These are phyloP conservation scores for Drosophila falleni DNA, from an alignment of 2,888 invertebrate species.

Conservation along the genomic window DNA sequence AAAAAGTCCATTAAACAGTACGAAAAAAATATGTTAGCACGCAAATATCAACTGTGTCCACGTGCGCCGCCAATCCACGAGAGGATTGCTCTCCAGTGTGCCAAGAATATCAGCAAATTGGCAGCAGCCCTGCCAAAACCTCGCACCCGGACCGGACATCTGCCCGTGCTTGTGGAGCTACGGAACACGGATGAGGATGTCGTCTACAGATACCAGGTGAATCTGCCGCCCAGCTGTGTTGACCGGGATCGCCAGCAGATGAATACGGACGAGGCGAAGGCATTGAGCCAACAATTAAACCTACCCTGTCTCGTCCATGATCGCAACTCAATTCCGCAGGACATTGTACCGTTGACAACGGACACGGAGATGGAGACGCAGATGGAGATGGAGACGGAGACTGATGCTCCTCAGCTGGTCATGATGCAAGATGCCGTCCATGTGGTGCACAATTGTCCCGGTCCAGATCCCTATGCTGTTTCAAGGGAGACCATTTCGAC, in stretches of 20 bases:
- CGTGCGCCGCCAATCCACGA: slow-evolving; percentile 53
- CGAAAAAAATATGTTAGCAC: slow-evolving; percentile 43
- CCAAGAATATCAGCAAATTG: slow-evolving; percentile 48
- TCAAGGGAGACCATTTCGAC: slow-evolving; percentile 17
- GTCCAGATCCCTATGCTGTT: background rate
- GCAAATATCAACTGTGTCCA: slow-evolving; percentile 21
- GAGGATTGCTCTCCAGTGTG: slow-evolving; percentile 62
- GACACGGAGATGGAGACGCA: background rate
- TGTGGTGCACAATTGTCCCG: slow-evolving; percentile 12
- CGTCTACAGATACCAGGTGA: slow-evolving; percentile 61
- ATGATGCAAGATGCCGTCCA: slow-evolving; percentile 47
- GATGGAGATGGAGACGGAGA: background rate
- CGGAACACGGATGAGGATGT: slow-evolving; percentile 45
- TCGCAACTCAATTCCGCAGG: background rate
- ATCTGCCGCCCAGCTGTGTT: slow-evolving; percentile 41
- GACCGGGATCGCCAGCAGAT: background rate
- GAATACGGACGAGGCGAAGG: slow-evolving; percentile 13
- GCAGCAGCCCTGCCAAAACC: slow-evolving; percentile 51
- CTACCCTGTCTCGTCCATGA: slow-evolving; percentile 43
- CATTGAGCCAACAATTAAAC: slow-evolving; percentile 27
- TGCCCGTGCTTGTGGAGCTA: slow-evolving; percentile 66
- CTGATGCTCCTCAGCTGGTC: slow-evolving; percentile 22
- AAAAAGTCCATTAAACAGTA: slow-evolving; percentile 7
- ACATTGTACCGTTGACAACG: background rate
- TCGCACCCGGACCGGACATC: slow-evolving; percentile 38